Evolutionary conservation across 1,140 invertebrate species (phyloP).

Genomic region (Drosophila paulistorum): DNA sequence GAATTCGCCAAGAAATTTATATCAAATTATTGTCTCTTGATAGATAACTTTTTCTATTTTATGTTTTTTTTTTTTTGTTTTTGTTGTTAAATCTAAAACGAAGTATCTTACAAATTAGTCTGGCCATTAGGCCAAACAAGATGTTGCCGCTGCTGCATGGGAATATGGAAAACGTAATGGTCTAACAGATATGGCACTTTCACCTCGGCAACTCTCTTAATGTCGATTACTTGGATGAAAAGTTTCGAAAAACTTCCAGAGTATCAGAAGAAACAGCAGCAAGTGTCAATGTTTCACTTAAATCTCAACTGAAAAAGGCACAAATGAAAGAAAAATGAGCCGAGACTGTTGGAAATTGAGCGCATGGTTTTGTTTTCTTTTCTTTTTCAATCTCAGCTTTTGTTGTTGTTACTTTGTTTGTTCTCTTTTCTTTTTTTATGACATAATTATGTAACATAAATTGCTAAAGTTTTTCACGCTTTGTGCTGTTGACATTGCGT

Average conservation of each 20-base stretch:
- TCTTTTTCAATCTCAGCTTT: constrained; percentile 7
- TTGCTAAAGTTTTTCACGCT: constrained; percentile 78
- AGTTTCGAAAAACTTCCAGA: constrained; percentile 45
- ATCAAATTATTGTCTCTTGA: neutral
- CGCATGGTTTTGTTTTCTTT: constrained; percentile 39
- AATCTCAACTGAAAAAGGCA: constrained; percentile 46
- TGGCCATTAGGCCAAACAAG: constrained; percentile 31
- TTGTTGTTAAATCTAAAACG: neutral
- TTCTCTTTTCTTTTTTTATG: constrained; percentile 51
- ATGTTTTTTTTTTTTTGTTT: neutral
- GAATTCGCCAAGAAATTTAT: neutral
- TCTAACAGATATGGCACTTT: constrained; percentile 10
- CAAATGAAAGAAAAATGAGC: constrained; percentile 45
- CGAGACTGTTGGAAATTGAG: constrained; percentile 56
- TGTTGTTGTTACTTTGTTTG: constrained; percentile 43
- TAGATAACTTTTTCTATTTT: neutral
- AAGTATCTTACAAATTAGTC: constrained; percentile 24
- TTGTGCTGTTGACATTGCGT: constrained; percentile 57
- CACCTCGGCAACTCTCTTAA: constrained; percentile 15
- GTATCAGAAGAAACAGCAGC: neutral
- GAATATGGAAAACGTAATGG: constrained; percentile 30
- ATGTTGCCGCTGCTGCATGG: constrained; percentile 13
- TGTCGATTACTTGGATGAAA: constrained; percentile 48
- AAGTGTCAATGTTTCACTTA: constrained; percentile 73
- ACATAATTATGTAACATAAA: constrained; percentile 82